Evolutionary conservation across 2,797 vertebrate genomes (phyloP), one percentile per base, ranked within the genome.

Genomic region (Numenius phaeopus): DNA sequence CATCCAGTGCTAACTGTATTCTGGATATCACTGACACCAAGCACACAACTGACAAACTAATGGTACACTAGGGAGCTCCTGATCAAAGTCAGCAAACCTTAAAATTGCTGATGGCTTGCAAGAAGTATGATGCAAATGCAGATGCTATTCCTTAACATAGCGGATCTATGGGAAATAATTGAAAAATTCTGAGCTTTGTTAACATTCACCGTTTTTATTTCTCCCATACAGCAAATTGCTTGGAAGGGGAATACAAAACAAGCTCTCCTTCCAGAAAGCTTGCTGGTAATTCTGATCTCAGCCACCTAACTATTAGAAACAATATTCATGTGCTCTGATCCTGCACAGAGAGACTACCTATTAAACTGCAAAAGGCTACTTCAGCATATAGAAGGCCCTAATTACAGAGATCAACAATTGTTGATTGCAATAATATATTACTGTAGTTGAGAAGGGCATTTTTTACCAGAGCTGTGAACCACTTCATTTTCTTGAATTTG

Each of bases 321-420:
- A 59, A 37, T 37, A 58, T 24, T 79, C 34, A 34, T 55, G 39
- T 0, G 4, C 24, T 75, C 57, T 58, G 47, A 78, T 44, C 22
- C 39, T n/a, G n/a, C n/a, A 32, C 5, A 29, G 47, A 55, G 11
- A 71, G 12, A 67, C 24, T 52, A 40, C 3, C 11, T 4, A 23
- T 27, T 47, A 66, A 83, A 52, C 14, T 29, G 27, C 20, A 47
- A 55, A 47, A 76, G 27, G 4, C 4, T 23, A 11, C 16, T 89
- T 40, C 54, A 70, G 47, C 62, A 34, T 0, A 0, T 1, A 72
- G 54, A 62, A 73, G 50, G 14, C 9, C 8, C 14, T 62, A 13
- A 4, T 40, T 58, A 62, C 10, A 78, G 39, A 73, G n/a, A 42
- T 55, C 46, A 76, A 54, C n/a, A n/a, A 40, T 7, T 55, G 54